phyloP scores from a whole-genome alignment of 2,888 invertebrate genomes.

The Aelia acuminata region DNA sequence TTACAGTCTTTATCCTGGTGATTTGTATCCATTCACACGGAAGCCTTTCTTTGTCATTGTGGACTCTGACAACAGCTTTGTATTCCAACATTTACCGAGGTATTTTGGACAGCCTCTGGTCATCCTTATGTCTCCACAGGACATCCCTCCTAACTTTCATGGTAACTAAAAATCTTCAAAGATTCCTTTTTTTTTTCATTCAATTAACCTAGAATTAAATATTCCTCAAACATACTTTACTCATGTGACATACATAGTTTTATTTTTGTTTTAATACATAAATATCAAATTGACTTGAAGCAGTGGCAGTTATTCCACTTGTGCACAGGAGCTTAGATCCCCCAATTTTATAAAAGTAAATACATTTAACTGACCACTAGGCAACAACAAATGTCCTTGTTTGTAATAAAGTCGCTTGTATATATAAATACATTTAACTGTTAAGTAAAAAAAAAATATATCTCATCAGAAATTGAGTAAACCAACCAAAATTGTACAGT shows the following conservation, averaged over 20 bases:
- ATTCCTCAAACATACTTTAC: neutral
- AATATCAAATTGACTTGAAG: too few species aligned
- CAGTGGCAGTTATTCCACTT: too few species aligned
- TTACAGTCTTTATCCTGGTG: conserved; percentile 88
- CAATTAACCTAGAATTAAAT: neutral
- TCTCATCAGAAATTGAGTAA: too few species aligned
- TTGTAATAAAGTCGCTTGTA: too few species aligned
- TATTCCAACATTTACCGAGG: conserved; percentile 90
- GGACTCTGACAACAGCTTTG: conserved; percentile 95
- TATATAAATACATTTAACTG: too few species aligned
- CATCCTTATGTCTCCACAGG: conserved; percentile 93
- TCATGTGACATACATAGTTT: conserved; percentile 7
- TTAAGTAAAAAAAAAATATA: too few species aligned
- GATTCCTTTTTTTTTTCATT: conserved; percentile 32
- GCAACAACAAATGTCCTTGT: too few species aligned
- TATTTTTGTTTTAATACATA: conserved; percentile 12
- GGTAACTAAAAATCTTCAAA: conserved; percentile 72
- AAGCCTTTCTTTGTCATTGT: conserved; percentile 93
- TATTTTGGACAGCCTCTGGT: conserved; percentile 95
- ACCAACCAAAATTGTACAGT: too few species aligned
- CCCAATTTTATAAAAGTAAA: too few species aligned
- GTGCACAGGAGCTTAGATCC: too few species aligned
- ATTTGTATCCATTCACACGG: conserved; percentile 92
- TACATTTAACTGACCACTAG: too few species aligned
- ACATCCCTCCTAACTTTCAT: conserved; percentile 87